These are phyloP conservation scores for Vimba vimba DNA, from an alignment of 2,113 vertebrate genomes.

Conservation along the genomic window DNA sequence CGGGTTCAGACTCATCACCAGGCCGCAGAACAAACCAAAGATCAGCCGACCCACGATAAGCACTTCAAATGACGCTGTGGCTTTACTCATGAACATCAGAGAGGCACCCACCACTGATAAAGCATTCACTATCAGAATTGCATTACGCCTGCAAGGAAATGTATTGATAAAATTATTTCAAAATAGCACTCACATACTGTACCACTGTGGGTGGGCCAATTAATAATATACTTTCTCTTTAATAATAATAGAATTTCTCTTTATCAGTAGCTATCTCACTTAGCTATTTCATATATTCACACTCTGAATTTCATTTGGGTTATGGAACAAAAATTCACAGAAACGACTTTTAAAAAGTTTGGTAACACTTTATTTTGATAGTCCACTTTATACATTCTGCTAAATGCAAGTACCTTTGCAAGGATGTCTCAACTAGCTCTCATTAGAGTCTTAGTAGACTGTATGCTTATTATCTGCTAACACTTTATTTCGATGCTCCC, in stretches of 20 bases:
- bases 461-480: no score
- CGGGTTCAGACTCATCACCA: constrained; percentile 79
- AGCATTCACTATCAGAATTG: constrained; percentile 77
- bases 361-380: no score
- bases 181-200: background rate
- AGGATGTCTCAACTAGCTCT: accelerated
- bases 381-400: no score
- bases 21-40: constrained; percentile 80
- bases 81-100: constrained; percentile 76
- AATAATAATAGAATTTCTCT: background rate
- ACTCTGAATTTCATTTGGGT: background rate
- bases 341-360: no score
- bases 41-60: constrained; percentile 78
- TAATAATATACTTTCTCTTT: background rate
- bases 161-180: background rate
- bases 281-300: background rate
- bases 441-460: no score
- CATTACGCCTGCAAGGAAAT: constrained; percentile 69
- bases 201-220: background rate
- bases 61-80: constrained; percentile 72
- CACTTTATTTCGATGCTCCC: no score
- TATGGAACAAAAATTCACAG: background rate
- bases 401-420: no score
- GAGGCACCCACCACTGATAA: constrained; percentile 72
- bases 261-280: background rate